These are phyloP conservation scores for Macropus fuliginosus DNA, from an alignment of 2,797 vertebrate species.

Conservation along the genomic window DNA sequence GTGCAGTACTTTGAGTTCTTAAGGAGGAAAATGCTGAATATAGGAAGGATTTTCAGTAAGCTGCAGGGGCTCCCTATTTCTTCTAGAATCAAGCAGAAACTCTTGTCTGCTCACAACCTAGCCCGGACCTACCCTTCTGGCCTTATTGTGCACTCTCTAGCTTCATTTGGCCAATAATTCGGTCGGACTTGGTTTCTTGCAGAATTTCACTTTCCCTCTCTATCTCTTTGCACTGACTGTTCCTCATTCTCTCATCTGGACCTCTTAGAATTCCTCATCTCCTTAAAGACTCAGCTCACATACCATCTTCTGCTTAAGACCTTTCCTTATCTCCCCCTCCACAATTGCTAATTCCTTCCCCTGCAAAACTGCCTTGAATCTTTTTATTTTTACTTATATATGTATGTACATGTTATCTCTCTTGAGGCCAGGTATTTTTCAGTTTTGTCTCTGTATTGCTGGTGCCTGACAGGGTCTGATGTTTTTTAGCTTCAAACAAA, in stretches of 20 bases:
- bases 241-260: neutral
- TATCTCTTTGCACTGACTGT: neutral
- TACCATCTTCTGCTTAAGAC: neutral
- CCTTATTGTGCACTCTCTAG: neutral
- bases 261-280: neutral
- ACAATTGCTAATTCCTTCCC: neutral
- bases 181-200: neutral
- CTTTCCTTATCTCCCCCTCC: neutral
- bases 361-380: neutral
- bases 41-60: neutral
- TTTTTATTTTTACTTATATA: neutral
- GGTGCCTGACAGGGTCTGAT: neutral
- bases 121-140: neutral
- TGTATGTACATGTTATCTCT: neutral
- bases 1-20: conserved; percentile 34
- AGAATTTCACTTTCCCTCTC: neutral
- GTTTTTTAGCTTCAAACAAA: neutral
- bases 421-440: neutral
- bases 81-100: neutral
- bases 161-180: neutral
- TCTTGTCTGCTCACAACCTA: neutral
- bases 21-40: conserved; percentile 34
- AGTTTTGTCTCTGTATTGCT: neutral
- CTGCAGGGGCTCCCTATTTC: neutral
- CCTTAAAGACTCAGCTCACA: neutral